Evolutionary conservation across 2,888 invertebrate species (phyloP).

Genomic region (Myathropa florea): DNA sequence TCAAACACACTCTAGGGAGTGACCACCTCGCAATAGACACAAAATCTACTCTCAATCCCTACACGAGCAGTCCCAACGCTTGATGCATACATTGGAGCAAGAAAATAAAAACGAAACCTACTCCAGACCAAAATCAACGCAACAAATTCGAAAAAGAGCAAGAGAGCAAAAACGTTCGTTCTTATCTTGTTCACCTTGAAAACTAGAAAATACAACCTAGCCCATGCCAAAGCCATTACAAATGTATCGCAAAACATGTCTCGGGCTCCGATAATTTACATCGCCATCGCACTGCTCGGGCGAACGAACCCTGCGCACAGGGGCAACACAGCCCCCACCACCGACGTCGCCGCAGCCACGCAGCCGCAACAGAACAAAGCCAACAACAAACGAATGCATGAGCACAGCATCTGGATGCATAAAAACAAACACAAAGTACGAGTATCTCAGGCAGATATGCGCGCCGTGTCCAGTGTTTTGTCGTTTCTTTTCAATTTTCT

Average conservation of each 20-base stretch:
- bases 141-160: too few relatives aligned
- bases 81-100: neutral
- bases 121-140: conserved; percentile 28
- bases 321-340: too few relatives aligned
- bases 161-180: conserved; percentile 40
- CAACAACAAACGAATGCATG: conserved; percentile 19
- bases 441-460: conserved; percentile 31
- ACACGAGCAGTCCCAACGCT: neutral
- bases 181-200: conserved; percentile 67
- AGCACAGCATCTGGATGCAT: conserved; percentile 61
- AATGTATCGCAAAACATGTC: conserved; percentile 70
- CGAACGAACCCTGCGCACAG: conserved; percentile 58
- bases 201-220: conserved; percentile 67
- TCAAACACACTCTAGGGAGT: neutral
- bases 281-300: conserved; percentile 41
- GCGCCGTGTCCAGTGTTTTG: conserved; percentile 38
- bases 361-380: conserved; percentile 12
- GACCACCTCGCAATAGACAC: neutral
- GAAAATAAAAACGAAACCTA: neutral
- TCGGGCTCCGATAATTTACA: conserved; percentile 59
- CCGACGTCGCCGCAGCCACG: neutral
- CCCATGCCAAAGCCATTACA: conserved; percentile 55
- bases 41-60: neutral
- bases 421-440: conserved; percentile 64
- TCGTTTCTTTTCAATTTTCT: conserved; percentile 19